phyloP scores from a whole-genome alignment of 1,140 invertebrate species.

The Mya arenaria region DNA sequence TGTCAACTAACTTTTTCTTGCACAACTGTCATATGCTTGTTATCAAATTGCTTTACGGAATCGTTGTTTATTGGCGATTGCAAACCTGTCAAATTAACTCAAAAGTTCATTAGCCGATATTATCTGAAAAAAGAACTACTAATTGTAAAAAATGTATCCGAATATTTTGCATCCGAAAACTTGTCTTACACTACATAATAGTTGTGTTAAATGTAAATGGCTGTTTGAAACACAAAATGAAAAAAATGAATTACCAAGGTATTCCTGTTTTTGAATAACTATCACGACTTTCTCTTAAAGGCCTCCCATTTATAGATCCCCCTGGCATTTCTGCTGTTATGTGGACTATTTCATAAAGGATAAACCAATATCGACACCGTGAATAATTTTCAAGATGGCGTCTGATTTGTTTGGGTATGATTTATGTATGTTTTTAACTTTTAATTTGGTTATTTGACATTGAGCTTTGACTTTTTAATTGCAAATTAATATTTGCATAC shows the following conservation, averaged over 20 bases:
- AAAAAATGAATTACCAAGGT: conserved; percentile 57
- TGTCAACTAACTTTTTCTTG: no score
- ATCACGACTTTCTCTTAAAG: conserved; percentile 61
- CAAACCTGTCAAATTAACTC: no score
- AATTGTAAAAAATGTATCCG: no score
- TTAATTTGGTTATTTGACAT: neutral
- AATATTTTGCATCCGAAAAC: no score
- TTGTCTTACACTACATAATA: no score
- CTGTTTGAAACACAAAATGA: neutral
- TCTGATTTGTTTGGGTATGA: conserved; percentile 63
- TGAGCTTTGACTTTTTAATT: neutral
- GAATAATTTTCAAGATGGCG: conserved; percentile 63
- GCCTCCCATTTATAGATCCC: conserved; percentile 62
- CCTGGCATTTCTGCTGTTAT: conserved; percentile 48
- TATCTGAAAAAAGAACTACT: no score
- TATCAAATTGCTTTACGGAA: no score
- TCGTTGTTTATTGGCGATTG: no score
- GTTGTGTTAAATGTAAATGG: no score
- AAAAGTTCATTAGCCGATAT: no score
- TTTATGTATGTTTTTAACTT: neutral
- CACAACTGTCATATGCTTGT: no score
- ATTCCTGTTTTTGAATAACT: conserved; percentile 60
- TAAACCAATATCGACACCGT: neutral
- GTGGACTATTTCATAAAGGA: neutral
- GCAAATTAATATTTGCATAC: neutral